Evolutionary conservation across 2,888 invertebrate species (phyloP), one percentile per base, ranked within the genome.

Genomic region (Eupithecia tripunctaria): DNA sequence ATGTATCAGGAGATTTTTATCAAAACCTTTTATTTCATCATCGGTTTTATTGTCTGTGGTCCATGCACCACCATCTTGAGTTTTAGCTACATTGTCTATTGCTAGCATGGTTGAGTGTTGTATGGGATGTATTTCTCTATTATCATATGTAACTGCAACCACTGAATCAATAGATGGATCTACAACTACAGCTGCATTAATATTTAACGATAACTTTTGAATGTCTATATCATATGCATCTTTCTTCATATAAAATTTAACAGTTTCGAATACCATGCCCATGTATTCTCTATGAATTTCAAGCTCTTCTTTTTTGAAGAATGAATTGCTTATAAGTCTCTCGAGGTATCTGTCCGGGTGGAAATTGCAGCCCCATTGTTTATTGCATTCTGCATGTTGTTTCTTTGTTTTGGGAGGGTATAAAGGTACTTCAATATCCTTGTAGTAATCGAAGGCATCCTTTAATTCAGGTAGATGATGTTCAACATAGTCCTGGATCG

Each of bases 41-140:
- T 8, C 10, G 18, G 56, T 15, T 41, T 95, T 88, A 0, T 95
- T 96, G 67, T 82, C 69, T 3, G 71, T 75, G 7, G 73, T 78
- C 96, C 96, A 97, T 0, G 95, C 96, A 0, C 98, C 98, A 0
- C 97, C 97, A 63, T 96, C 96, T 91, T 98, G 98, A 7, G 96
- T 95, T 82, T 95, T 95, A 0, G 99, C 98, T 4, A 99, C 97
- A 80, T 97, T 95, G 89, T 99, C 98, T 71, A 99, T 95, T 14
- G 97, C 97, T 47, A 98, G 91, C 97, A 99, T 98, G 0, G 96
- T 93, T 5, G 98, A 96, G 91, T 99, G 99, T 86, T 97, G 96
- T 65, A 97, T 89, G 0, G 97, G 97, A 91, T 97, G 97, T 1
- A 93, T 82, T 43, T 92, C 86, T 70, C 93, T 88, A 76, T 94